Conservation (phyloP, 1,140 invertebrate species). For the Streblospio benedicti region DNA sequence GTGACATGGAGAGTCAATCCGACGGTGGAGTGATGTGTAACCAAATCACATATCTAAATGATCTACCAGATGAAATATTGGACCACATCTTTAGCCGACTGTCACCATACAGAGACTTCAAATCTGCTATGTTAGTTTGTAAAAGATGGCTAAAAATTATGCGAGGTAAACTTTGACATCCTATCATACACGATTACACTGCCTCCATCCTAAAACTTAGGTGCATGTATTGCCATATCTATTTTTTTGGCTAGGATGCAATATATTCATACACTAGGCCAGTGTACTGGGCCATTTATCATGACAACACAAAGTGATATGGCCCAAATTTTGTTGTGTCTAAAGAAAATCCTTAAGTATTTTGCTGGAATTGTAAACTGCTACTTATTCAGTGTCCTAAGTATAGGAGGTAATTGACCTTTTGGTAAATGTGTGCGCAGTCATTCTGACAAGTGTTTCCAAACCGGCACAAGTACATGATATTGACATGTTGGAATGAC, state of each 20-base stretch:
- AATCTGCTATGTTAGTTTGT: conserved; percentile 73
- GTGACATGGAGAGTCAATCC: too few species aligned
- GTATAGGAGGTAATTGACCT: too few species aligned
- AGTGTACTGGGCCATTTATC: neutral
- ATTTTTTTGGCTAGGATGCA: neutral
- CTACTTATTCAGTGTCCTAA: too few species aligned
- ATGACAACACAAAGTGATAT: neutral
- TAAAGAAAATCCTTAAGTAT: neutral
- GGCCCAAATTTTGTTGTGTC: neutral
- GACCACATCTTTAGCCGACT: conserved; percentile 82
- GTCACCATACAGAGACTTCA: conserved; percentile 80
- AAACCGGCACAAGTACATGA: too few species aligned
- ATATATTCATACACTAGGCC: neutral
- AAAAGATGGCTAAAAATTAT: conserved; percentile 73
- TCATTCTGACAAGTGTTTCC: too few species aligned
- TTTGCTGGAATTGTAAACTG: neutral
- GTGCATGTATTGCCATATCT: neutral
- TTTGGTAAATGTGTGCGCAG: too few species aligned
- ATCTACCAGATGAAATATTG: conserved; percentile 80
- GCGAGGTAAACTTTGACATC: conserved; percentile 58
- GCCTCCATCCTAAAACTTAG: neutral
- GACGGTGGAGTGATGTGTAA: too few species aligned
- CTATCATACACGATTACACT: conserved; percentile 1
- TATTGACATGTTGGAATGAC: too few species aligned
- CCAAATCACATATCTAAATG: too few species aligned